Percentiles rank a stretch among this genome's conserved stretches.
Conservation (phyloP, 2,797 vertebrate species). For the Phaenicophaeus curvirostris region DNA sequence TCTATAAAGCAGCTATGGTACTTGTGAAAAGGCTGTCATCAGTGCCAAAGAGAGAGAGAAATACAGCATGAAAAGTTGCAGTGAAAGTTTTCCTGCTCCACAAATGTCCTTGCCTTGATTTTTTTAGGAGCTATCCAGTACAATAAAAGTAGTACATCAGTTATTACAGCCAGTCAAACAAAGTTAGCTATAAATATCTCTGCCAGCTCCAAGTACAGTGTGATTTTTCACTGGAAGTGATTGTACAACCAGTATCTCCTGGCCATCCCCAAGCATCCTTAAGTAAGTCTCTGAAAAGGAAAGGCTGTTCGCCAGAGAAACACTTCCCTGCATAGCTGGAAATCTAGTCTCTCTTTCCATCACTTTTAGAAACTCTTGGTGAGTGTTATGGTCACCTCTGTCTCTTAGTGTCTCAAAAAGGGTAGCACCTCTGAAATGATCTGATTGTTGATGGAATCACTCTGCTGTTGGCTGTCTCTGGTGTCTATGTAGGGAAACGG, state of each 20-base stretch:
- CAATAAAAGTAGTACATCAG: neutral
- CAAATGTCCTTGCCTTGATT: neutral
- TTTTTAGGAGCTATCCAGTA: neutral
- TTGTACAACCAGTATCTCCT: neutral
- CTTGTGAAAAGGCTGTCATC: constrained; percentile 54
- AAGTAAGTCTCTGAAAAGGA: neutral
- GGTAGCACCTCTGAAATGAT: neutral
- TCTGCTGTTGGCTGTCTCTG: neutral
- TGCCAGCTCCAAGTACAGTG: neutral
- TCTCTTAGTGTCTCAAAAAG: neutral
- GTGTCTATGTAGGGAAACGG: fast-evolving
- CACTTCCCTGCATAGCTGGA: neutral
- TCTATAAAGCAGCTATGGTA: neutral
- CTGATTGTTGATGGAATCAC: neutral
- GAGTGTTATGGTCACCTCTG: neutral
- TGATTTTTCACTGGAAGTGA: neutral
- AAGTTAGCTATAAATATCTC: neutral
- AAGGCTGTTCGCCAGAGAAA: neutral
- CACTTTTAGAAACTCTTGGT: neutral
- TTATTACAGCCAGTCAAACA: neutral
- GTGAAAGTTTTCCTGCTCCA: neutral
- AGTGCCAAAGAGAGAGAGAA: neutral
- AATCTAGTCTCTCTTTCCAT: neutral
- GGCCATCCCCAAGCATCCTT: neutral
- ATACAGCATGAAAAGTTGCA: neutral